Base-by-base conservation (phyloP, 2,797 vertebrate genomes). In the Sciurus carolinensis region DNA sequence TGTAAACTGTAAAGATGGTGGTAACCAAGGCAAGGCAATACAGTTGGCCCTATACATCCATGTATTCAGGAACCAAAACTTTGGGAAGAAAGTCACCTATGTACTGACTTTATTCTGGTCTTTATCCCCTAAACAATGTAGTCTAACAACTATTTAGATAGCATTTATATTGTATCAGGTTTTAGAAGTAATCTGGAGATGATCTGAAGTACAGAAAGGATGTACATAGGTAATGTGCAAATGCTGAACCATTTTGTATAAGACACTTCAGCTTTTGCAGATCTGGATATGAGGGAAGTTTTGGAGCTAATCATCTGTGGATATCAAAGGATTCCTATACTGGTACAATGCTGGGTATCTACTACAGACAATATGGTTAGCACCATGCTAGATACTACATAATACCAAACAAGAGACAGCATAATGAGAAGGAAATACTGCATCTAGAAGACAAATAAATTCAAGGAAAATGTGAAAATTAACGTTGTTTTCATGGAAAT, bases 391-490 rank as follows among this genome's bases (percentile, higher is more conserved):
- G 66, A 86, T 30, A 57, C 26, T 67, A 22, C n/a, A 77, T 6
- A 28, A 92, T 87, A 75, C 39, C 42, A 95, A 92, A 47, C 7
- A 66, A 77, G 9, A 59, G 59, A 69, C 59, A 71, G 54, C 17
- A 52, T 24, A 76, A 47, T n/a, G 80, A 91, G 77, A 75, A 94
- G n/a, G 52, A 77, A 91, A 62, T 15, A 83, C 26, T n/a, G 50
- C 50, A 73, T 36, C 83, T 39, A 72, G 87, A 95, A 87, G 50
- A 73, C 20, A 87, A 69, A 91, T 57, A 82, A 62, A 47, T 57
- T 4, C 87, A 92, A 75, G 13, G 44, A 90, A 83, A 80, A 81
- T 69, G 15, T 47, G 72, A 89, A 87, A 90, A 28, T 81, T 44
- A 73, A 62, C 36, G 28, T 85, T 50, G 15, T 72, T 91, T 88